Evolutionary conservation across 2,113 vertebrate genomes (phyloP).

Genomic region (Stegastes partitus): DNA sequence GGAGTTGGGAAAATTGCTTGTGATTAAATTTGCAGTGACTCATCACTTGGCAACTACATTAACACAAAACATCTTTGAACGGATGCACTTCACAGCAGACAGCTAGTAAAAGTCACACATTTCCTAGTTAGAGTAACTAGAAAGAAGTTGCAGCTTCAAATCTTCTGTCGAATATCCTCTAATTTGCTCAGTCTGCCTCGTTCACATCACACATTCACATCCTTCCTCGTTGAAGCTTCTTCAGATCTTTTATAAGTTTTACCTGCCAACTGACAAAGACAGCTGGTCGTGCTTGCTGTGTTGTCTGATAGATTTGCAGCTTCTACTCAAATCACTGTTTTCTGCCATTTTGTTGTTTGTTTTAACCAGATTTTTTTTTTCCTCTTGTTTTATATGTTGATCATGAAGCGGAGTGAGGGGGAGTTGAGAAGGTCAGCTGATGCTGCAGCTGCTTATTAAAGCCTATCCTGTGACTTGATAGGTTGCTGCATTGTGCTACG

Average conservation of each 20-base stretch:
- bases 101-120: not conserved
- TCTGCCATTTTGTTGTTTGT: conserved; percentile 28
- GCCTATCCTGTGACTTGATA: conserved; percentile 70
- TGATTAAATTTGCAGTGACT: conserved; percentile 33
- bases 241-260: conserved; percentile 1
- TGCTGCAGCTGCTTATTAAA: conserved; percentile 51
- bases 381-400: conserved; percentile 57
- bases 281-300: conserved; percentile 39
- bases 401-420: conserved; percentile 51
- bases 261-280: conserved; percentile 50
- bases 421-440: conserved; percentile 37
- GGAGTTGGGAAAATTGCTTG: conserved; percentile 27
- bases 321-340: conserved; percentile 21
- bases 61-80: conserved; percentile 26
- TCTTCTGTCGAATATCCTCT: conserved; percentile 14
- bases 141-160: conserved; percentile 15
- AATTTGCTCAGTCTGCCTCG: not conserved
- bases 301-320: conserved; percentile 64
- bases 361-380: conserved; percentile 21
- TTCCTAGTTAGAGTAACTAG: not conserved
- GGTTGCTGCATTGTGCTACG: conserved; percentile 43
- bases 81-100: conserved; percentile 16
- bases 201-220: not conserved
- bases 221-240: not conserved
- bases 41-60: conserved; percentile 25